Evolutionary conservation across 2,797 vertebrate species (phyloP), one percentile per base, ranked within the genome.

Genomic region (Danio kyathit): DNA sequence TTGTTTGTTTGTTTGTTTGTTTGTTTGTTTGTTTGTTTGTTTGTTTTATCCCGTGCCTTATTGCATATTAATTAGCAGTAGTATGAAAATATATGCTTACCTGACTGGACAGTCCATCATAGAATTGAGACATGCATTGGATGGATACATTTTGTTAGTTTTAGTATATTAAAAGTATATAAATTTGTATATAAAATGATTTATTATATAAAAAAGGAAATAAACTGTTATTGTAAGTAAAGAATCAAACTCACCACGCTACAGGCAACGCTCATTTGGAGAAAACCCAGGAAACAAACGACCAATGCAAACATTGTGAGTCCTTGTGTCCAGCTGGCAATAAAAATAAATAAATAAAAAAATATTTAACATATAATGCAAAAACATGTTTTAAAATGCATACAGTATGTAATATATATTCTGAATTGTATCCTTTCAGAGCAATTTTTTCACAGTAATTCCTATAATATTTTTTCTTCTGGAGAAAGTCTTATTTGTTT

Each of bases 291-390:
- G 40, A 87, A 16, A 75, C 29, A 90, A 63, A 91, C 52, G 64
- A 87, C 16, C 17, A 89, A 21, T 0, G 63, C 63, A 49, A 91
- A 84, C 93, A 94, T 94, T 65, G 48, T 92, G 48, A 38, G 17
- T 83, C 43, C 54, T 40, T 49, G 41, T 74, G 4, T 46, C 13
- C 2, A 56, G 40, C 2, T 16, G 17, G 44, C 5, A n/a, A 7
- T 4, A 2, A 6, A 6, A 11, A 7, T 29, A 29, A 29, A n/a
- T n/a, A 41, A 52, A 69, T 51, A 7, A 38, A 2, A 14, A 7
- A 13, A 7, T 13, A 19, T 19, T 29, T 5, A 52, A 16, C 16
- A 11, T 52, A 29, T 1, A 10, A 16, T 5, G 7, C 17, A 11
- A 16, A 44, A 5, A 17, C 7, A 41, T 1, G 56, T 4, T 1